Percentiles rank a stretch among this genome's conserved stretches.
These are phyloP conservation scores for Dynastes hyllus DNA, from an alignment of 2,888 invertebrate genomes.

Conservation along the genomic window DNA sequence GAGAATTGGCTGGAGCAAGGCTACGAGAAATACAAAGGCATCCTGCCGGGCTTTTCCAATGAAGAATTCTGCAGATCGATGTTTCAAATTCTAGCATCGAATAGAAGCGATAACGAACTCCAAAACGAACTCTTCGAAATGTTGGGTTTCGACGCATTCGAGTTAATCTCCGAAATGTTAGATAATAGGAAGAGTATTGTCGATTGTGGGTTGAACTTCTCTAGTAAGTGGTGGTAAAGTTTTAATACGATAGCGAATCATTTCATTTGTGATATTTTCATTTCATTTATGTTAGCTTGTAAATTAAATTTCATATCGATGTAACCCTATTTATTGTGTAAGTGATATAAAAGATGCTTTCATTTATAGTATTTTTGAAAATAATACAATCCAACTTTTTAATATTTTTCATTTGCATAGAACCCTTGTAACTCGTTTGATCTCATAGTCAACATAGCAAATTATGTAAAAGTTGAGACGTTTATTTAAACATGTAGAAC, in stretches of 20 bases:
- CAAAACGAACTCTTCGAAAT: constrained; percentile 92
- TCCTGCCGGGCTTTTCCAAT: constrained; percentile 71
- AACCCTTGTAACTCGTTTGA: no score
- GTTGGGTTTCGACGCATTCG: constrained; percentile 84
- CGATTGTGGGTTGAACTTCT: constrained; percentile 46
- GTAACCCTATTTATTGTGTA: no score
- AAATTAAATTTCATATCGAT: no score
- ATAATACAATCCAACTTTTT: no score
- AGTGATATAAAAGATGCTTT: no score
- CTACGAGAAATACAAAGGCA: constrained; percentile 49
- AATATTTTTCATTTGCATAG: no score
- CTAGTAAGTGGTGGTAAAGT: constrained; percentile 46
- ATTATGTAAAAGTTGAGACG: no score
- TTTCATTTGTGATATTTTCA: neutral
- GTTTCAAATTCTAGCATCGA: constrained; percentile 74
- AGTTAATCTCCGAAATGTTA: constrained; percentile 67
- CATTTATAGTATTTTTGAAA: no score
- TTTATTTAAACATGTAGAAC: no score
- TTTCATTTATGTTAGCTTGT: no score
- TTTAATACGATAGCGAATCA: neutral
- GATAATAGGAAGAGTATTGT: constrained; percentile 61
- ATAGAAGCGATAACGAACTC: constrained; percentile 73
- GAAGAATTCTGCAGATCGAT: constrained; percentile 77
- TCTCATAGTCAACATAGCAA: no score
- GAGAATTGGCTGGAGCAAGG: constrained; percentile 52